Percentiles rank a stretch among this genome's conserved stretches.
phyloP scores from a whole-genome alignment of 2,113 vertebrate genomes.

The Indri indri region DNA sequence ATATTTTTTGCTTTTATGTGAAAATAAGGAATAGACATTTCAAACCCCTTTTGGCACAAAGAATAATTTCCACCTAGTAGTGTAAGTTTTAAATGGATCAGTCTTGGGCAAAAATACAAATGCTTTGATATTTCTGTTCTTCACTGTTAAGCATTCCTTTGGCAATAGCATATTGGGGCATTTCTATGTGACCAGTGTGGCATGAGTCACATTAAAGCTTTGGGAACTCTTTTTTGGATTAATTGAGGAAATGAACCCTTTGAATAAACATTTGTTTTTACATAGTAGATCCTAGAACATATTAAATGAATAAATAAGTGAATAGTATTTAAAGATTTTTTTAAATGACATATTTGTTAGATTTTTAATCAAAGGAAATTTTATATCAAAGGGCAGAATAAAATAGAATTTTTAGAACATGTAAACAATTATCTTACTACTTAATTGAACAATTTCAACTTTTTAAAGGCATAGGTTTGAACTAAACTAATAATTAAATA shows the following conservation, averaged over 20 bases:
- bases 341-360: slow-evolving; percentile 4
- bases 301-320: neutral
- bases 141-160: neutral
- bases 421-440: neutral
- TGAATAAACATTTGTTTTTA: neutral
- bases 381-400: neutral
- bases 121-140: neutral
- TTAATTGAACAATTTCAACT: slow-evolving; percentile 20
- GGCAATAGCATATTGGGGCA: neutral
- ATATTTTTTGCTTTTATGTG: neutral
- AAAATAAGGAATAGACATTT: slow-evolving; percentile 34
- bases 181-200: neutral
- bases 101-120: slow-evolving; percentile 14
- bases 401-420: neutral
- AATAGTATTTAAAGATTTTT: slow-evolving; percentile 1
- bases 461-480: neutral
- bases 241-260: neutral
- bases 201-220: neutral
- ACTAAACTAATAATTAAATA: slow-evolving; percentile 31
- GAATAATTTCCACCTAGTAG: neutral
- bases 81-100: neutral
- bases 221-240: neutral
- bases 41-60: slow-evolving; percentile 4
- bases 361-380: slow-evolving; percentile 30
- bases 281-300: neutral